These are phyloP conservation scores for Falco cherrug DNA, from an alignment of 2,797 vertebrate species.

Conservation along the genomic window DNA sequence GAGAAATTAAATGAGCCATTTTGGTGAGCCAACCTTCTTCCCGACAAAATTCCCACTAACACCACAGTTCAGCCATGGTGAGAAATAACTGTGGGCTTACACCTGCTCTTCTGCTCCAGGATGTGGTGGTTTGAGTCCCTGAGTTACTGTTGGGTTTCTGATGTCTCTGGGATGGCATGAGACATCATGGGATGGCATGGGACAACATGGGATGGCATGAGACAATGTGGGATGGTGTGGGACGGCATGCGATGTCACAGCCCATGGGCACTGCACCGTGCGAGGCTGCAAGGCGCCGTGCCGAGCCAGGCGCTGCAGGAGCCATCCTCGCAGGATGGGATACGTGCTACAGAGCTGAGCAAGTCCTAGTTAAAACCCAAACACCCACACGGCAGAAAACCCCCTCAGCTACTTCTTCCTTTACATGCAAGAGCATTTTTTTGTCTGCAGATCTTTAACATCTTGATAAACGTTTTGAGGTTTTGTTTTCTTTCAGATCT, in stretches of 20 bases:
- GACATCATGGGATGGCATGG: no score
- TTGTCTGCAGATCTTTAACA: neutral
- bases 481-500: neutral
- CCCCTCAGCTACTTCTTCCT: constrained; percentile 9
- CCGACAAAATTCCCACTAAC: neutral
- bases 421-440: neutral
- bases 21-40: fast-evolving
- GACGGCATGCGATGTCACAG: fast-evolving
- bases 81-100: fast-evolving
- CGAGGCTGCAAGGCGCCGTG: fast-evolving
- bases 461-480: constrained; percentile 44
- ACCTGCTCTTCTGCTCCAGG: neutral
- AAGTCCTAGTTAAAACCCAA: neutral
- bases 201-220: fast-evolving
- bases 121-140: neutral
- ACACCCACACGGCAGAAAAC: constrained; percentile 19
- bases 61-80: neutral
- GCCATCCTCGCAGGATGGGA: neutral
- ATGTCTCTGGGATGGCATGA: neutral
- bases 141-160: neutral
- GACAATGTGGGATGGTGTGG: no score
- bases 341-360: neutral
- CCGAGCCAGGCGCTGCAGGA: neutral
- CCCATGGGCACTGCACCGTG: fast-evolving
- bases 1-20: neutral